Conservation (phyloP, 2,888 invertebrate species). For the Platycheirus rosarum region DNA sequence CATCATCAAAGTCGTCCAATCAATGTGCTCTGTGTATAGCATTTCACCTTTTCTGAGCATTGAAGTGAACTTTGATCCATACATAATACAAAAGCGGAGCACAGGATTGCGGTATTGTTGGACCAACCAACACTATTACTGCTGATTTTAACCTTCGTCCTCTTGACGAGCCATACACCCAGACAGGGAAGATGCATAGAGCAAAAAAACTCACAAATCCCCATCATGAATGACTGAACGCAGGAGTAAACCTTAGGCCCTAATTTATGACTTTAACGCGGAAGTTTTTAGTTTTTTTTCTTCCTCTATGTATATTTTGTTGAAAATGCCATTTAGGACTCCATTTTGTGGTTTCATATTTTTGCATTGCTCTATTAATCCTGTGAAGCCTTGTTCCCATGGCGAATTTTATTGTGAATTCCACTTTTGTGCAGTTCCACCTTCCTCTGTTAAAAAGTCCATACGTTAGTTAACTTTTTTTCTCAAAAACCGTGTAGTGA, state of each 20-base stretch:
- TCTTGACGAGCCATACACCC: slow-evolving; percentile 37
- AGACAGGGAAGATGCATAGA: slow-evolving; percentile 11
- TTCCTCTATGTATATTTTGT: background rate
- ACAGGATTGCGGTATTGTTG: slow-evolving; percentile 33
- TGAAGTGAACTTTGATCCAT: slow-evolving; percentile 32
- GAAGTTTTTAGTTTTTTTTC: slow-evolving; percentile 54
- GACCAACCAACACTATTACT: slow-evolving; percentile 31
- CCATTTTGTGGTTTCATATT: slow-evolving; percentile 38
- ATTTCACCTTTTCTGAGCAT: slow-evolving; percentile 66
- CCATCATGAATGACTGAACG: slow-evolving; percentile 65
- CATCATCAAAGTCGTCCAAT: slow-evolving; percentile 38
- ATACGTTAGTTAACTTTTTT: slow-evolving; percentile 60
- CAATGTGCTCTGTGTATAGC: slow-evolving; percentile 10
- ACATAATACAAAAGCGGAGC: slow-evolving; percentile 33
- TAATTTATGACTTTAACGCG: slow-evolving; percentile 73
- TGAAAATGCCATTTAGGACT: slow-evolving; percentile 47
- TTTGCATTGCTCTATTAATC: background rate
- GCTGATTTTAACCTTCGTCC: slow-evolving; percentile 69
- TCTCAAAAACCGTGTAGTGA: slow-evolving; percentile 7
- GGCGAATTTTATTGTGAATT: slow-evolving; percentile 26
- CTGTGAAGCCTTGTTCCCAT: slow-evolving; percentile 36
- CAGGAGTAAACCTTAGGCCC: slow-evolving; percentile 67
- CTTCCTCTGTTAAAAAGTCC: slow-evolving; percentile 45
- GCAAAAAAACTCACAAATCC: slow-evolving; percentile 36
- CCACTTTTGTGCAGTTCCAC: slow-evolving; percentile 22